Base-by-base conservation (phyloP, 2,113 vertebrate genomes). In the Plecotus auritus region DNA sequence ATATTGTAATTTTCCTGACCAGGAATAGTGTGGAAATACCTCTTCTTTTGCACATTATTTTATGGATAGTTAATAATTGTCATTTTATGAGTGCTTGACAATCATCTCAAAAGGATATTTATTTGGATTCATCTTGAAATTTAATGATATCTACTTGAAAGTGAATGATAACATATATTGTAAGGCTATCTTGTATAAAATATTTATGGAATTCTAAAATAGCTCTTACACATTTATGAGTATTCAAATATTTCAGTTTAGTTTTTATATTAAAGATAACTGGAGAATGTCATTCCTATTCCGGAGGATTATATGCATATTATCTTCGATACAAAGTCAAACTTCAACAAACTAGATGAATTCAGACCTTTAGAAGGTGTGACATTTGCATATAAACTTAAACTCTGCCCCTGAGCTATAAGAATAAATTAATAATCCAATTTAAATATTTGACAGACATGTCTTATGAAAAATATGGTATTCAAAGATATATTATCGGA, bases 301-400 rank as follows among this genome's bases (percentile, higher is more conserved):
- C 72, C 84, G 56, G 16, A 7, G 32, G 74, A 89, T 92, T 94
- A 85, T 94, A 85, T 51, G 26, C 40, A 54, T 37, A 80, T 22
- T 64, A 64, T 91, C 87, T 96, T 66, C 7, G 42, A 95, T 94
- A 81, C 54, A 67, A 91, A 96, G 92, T 95, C 89, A 95, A 82
- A 93, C 81, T 94, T 90, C 61, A 94, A 89, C 67, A 97, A 91
- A 93, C n/a, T 42, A 90, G 90, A 97, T 93, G 82, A 82, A 93
- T 96, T 72, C 73, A 97, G 86, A 96, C 42, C 92, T 95, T 97
- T 82, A 94, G 90, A 96, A 95, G 51, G 70, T 90, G 72, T 96
- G 89, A 94, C 94, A 96, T 97, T 97, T 97, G 93, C 96, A 97
- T 97, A 96, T 96, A 97, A 96, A 97, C 96, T 97, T 96, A 96